These are phyloP conservation scores for Cydia amplana DNA, from an alignment of 1,140 invertebrate genomes.

Conservation along the genomic window DNA sequence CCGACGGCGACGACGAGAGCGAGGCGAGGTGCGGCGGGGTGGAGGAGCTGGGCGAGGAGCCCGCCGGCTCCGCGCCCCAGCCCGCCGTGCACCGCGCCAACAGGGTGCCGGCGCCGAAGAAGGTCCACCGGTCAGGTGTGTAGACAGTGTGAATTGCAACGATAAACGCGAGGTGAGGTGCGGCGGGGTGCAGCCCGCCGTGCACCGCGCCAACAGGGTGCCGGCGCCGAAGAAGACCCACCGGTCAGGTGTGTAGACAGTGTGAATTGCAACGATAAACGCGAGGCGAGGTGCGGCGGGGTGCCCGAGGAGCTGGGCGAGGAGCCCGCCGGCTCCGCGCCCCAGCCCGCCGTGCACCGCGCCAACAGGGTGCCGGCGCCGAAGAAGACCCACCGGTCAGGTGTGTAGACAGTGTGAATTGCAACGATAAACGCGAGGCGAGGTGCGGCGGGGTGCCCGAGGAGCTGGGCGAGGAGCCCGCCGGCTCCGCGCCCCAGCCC, in stretches of 20 bases:
- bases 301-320: conserved; percentile 51
- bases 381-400: conserved; percentile 3
- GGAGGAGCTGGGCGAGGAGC: conserved; percentile 59
- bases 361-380: conserved; percentile 47
- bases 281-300: conserved; percentile 69
- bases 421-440: conserved; percentile 80
- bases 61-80: conserved; percentile 66
- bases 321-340: conserved; percentile 63
- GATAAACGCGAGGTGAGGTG: conserved; percentile 84
- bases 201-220: conserved; percentile 53
- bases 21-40: conserved; percentile 67
- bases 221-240: conserved; percentile 32
- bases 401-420: not conserved
- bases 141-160: conserved; percentile 76
- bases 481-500: conserved; percentile 64
- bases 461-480: conserved; percentile 56
- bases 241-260: not conserved
- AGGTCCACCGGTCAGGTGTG: conserved; percentile 18
- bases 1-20: conserved; percentile 88
- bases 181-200: conserved; percentile 52
- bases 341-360: conserved; percentile 57
- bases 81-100: conserved; percentile 59
- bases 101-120: conserved; percentile 37
- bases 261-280: conserved; percentile 73
- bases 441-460: conserved; percentile 46